phyloP scores from a whole-genome alignment of 2,888 invertebrate species.

The Hirtodrosophila duncani region DNA sequence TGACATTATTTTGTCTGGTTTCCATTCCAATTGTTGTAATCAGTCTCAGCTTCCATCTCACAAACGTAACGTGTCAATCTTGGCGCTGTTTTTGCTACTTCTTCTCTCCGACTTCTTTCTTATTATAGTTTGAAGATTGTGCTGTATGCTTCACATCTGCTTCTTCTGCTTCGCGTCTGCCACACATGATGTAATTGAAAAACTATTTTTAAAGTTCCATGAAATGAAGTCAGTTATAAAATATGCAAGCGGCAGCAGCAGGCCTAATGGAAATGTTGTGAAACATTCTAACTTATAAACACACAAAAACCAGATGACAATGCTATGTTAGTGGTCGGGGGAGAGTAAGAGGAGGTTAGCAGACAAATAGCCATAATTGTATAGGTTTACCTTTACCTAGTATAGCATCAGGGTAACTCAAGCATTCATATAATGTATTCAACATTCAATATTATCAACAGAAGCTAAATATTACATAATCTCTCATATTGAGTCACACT shows the following conservation, averaged over 20 bases:
- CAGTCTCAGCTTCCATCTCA: too few relatives aligned
- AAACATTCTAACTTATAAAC: slow-evolving; percentile 54
- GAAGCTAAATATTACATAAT: too few relatives aligned
- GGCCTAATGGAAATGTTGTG: slow-evolving; percentile 58
- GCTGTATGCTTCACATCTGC: slow-evolving; percentile 5
- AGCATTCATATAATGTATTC: neutral
- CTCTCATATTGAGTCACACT: too few relatives aligned
- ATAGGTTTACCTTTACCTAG: slow-evolving; percentile 34
- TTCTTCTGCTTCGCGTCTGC: slow-evolving; percentile 4
- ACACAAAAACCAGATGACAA: slow-evolving; percentile 25
- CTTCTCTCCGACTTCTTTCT: neutral
- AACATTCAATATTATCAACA: too few relatives aligned
- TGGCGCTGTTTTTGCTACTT: neutral
- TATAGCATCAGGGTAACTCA: slow-evolving; percentile 33
- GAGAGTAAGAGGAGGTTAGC: neutral
- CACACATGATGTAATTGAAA: slow-evolving; percentile 49
- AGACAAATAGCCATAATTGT: neutral
- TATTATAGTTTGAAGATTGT: neutral
- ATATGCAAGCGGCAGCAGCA: slow-evolving; percentile 41
- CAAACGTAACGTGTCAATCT: too few relatives aligned
- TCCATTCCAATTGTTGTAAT: too few relatives aligned
- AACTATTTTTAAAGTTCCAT: slow-evolving; percentile 53
- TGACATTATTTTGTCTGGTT: too few relatives aligned
- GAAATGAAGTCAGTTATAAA: slow-evolving; percentile 58
- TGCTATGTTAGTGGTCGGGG: neutral